These are phyloP conservation scores for Sebastes aleutianus DNA, from an alignment of 2,797 vertebrate species.

Conservation along the genomic window DNA sequence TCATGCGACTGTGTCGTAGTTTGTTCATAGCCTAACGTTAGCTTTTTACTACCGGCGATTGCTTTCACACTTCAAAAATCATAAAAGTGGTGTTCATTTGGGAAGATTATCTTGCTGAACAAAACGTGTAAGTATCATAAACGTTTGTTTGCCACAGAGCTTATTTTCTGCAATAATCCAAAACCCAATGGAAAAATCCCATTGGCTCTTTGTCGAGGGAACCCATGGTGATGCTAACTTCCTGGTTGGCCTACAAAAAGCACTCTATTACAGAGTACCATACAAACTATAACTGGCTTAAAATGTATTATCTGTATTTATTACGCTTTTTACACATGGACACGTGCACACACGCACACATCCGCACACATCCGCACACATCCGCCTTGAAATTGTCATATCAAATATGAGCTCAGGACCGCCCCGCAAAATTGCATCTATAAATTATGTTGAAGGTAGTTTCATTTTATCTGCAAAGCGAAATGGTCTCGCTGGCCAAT, in stretches of 20 bases:
- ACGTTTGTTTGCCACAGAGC: too few relatives aligned
- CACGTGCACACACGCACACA: conserved; percentile 16
- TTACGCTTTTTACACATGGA: conserved; percentile 18
- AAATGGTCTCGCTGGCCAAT: conserved; percentile 75
- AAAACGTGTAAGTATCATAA: too few relatives aligned
- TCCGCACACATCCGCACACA: conserved; percentile 9
- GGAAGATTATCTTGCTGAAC: too few relatives aligned
- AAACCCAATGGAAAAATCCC: too few relatives aligned
- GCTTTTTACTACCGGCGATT: too few relatives aligned
- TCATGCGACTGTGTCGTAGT: too few relatives aligned
- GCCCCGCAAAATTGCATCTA: conserved; percentile 74
- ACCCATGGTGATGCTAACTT: too few relatives aligned
- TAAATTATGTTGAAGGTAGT: conserved; percentile 80
- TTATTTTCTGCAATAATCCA: too few relatives aligned
- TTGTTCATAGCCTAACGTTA: too few relatives aligned
- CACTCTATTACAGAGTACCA: neutral
- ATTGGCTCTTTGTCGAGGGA: too few relatives aligned
- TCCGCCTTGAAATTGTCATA: conserved; percentile 47
- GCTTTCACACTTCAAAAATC: too few relatives aligned
- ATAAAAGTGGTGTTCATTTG: too few relatives aligned
- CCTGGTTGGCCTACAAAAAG: neutral
- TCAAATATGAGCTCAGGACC: conserved; percentile 67
- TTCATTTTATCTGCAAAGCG: conserved; percentile 78
- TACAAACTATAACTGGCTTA: conserved; percentile 20
- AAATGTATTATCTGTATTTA: conserved; percentile 43